Percentiles rank a stretch among this genome's conserved stretches.
These are phyloP conservation scores for Epirrhoe alternata DNA, from an alignment of 2,888 invertebrate genomes.

Conservation along the genomic window DNA sequence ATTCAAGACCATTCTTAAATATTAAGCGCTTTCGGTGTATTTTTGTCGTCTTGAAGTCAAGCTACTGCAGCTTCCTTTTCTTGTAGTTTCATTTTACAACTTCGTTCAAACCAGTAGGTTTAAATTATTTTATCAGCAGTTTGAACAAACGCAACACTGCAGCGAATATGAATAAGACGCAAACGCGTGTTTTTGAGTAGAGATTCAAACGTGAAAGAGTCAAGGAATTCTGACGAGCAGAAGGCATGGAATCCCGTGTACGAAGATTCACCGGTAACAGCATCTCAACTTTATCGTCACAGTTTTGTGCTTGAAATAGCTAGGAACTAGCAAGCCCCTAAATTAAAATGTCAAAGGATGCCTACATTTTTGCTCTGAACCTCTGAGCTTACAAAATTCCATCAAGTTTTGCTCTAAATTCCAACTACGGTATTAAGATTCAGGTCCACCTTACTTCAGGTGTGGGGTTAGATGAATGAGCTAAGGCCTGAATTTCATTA, in stretches of 20 bases:
- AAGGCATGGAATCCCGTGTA: too few relatives aligned
- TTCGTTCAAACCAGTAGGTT: too few relatives aligned
- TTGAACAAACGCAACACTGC: too few relatives aligned
- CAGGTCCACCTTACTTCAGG: neutral
- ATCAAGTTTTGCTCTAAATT: neutral
- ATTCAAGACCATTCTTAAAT: neutral
- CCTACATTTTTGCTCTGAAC: neutral
- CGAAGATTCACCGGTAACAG: neutral
- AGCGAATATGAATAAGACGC: too few relatives aligned
- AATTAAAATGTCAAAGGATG: neutral
- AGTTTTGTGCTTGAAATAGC: neutral
- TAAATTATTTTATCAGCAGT: too few relatives aligned
- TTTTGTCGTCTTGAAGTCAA: too few relatives aligned
- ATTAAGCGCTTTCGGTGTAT: too few relatives aligned
- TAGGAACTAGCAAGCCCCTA: neutral
- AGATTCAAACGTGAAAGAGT: too few relatives aligned
- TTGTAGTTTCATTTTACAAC: too few relatives aligned
- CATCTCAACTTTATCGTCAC: neutral
- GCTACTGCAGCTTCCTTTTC: too few relatives aligned
- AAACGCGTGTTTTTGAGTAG: too few relatives aligned
- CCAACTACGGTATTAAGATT: conserved; percentile 1
- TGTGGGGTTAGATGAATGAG: neutral
- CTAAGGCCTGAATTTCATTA: conserved; percentile 8
- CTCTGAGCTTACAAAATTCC: neutral
- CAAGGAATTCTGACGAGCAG: too few relatives aligned